phyloP scores from a whole-genome alignment of 2,888 invertebrate genomes.

The Drosophila lacicola region DNA sequence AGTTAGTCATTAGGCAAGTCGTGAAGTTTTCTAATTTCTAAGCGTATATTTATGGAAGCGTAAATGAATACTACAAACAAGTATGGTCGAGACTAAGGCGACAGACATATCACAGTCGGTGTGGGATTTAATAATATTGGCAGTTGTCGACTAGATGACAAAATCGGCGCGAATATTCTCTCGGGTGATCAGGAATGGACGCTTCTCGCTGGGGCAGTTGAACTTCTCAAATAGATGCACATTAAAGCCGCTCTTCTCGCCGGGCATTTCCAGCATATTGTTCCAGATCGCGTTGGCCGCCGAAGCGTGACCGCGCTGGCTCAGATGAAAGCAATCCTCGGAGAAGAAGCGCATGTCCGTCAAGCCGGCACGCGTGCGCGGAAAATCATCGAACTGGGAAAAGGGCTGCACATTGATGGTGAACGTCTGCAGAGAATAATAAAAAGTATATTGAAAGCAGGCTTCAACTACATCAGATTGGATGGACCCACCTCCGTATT shows the following conservation, averaged over 20 bases:
- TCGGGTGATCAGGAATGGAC: constrained; percentile 82
- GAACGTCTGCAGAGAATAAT: constrained; percentile 85
- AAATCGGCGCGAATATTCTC: constrained; percentile 75
- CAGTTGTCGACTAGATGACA: constrained; percentile 44
- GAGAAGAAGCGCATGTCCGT: constrained; percentile 86
- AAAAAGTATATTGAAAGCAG: neutral
- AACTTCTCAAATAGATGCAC: constrained; percentile 74
- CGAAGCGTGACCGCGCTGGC: constrained; percentile 87
- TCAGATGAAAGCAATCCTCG: constrained; percentile 88
- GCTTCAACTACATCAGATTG: neutral
- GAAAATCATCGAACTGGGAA: constrained; percentile 84
- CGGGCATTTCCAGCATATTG: constrained; percentile 87
- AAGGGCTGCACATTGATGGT: constrained; percentile 87
- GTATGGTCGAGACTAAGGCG: constrained; percentile 53
- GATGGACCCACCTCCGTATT: constrained; percentile 76
- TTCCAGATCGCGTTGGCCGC: constrained; percentile 88
- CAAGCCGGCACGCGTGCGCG: constrained; percentile 83
- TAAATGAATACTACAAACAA: constrained; percentile 58
- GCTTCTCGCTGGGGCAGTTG: constrained; percentile 79
- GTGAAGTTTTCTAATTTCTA: constrained; percentile 40
- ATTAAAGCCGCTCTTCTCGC: constrained; percentile 84
- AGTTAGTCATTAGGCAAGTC: constrained; percentile 40
- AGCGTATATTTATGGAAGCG: constrained; percentile 43
- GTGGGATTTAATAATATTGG: constrained; percentile 22
- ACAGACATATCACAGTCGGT: constrained; percentile 66